These are phyloP conservation scores for Drosophila sordidula DNA, from an alignment of 2,888 invertebrate genomes.

Conservation along the genomic window DNA sequence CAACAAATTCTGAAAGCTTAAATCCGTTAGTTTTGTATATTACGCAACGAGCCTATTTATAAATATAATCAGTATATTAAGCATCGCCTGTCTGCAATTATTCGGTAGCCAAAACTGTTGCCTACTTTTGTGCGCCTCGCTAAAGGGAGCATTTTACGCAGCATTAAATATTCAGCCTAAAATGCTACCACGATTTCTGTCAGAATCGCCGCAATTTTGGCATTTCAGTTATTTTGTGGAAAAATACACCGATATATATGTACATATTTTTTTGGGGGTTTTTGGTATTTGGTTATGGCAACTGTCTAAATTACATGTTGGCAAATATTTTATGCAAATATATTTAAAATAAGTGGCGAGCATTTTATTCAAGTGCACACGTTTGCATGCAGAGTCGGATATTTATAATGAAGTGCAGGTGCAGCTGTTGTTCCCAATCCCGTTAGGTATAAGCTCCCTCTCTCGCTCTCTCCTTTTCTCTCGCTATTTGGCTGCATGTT, in stretches of 20 bases:
- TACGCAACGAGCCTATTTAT: not conserved
- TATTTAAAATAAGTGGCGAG: slow-evolving; percentile 45
- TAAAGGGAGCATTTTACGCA: slow-evolving; percentile 28
- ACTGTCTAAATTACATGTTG: slow-evolving; percentile 37
- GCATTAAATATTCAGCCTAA: slow-evolving; percentile 37
- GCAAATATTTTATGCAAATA: slow-evolving; percentile 27
- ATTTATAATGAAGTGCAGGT: slow-evolving; percentile 60
- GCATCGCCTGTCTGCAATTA: not conserved
- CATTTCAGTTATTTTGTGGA: slow-evolving; percentile 17
- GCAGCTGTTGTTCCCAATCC: slow-evolving; percentile 32
- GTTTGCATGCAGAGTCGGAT: slow-evolving; percentile 1
- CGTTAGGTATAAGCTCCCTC: slow-evolving; percentile 1
- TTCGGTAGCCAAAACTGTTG: slow-evolving; percentile 14
- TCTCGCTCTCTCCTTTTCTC: not conserved
- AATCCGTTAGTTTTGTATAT: too few species aligned
- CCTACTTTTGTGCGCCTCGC: slow-evolving; percentile 15
- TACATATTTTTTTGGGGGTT: slow-evolving; percentile 4
- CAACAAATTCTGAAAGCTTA: too few species aligned
- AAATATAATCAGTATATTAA: not conserved
- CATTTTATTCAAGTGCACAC: slow-evolving; percentile 52
- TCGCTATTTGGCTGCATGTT: slow-evolving; percentile 18
- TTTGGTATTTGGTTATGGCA: slow-evolving; percentile 17
- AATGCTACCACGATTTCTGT: slow-evolving; percentile 20
- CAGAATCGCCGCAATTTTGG: slow-evolving; percentile 13
- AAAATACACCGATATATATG: not conserved